Percentiles rank a stretch among this genome's conserved stretches.
These are phyloP conservation scores for Eolophus roseicapilla DNA, from an alignment of 2,113 vertebrate species.

Conservation along the genomic window DNA sequence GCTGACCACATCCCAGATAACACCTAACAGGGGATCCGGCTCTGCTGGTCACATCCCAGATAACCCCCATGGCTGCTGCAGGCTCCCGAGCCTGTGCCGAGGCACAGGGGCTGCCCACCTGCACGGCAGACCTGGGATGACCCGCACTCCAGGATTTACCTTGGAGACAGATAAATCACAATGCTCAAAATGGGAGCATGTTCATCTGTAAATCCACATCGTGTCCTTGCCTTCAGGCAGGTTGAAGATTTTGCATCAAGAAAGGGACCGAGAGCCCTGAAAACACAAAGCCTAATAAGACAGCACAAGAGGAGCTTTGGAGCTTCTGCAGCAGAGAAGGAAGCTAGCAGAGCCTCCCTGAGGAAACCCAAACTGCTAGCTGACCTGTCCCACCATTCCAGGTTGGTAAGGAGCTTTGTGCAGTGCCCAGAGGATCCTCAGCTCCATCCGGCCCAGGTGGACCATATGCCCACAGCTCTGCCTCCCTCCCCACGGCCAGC, in stretches of 20 bases:
- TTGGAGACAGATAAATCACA: neutral
- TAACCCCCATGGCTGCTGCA: neutral
- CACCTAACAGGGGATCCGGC: neutral
- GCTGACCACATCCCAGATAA: neutral
- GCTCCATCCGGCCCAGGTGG: neutral
- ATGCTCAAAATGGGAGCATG: accelerated
- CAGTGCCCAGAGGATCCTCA: neutral
- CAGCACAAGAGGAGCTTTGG: neutral
- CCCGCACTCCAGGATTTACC: neutral
- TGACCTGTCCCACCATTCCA: neutral
- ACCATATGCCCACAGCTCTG: accelerated
- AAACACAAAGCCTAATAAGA: neutral
- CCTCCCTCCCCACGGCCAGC: neutral
- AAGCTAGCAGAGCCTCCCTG: neutral
- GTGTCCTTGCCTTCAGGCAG: neutral
- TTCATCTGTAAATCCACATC: constrained; percentile 4
- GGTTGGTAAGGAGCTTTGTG: neutral
- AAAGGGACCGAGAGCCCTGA: neutral
- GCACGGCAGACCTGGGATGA: accelerated
- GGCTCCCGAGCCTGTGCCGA: accelerated
- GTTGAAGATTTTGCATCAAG: neutral
- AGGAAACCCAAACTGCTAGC: neutral
- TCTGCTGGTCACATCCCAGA: neutral
- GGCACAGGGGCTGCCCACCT: neutral
- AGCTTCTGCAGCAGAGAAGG: neutral